Base-by-base conservation (phyloP, 2,113 vertebrate species). In the Athene cunicularia region DNA sequence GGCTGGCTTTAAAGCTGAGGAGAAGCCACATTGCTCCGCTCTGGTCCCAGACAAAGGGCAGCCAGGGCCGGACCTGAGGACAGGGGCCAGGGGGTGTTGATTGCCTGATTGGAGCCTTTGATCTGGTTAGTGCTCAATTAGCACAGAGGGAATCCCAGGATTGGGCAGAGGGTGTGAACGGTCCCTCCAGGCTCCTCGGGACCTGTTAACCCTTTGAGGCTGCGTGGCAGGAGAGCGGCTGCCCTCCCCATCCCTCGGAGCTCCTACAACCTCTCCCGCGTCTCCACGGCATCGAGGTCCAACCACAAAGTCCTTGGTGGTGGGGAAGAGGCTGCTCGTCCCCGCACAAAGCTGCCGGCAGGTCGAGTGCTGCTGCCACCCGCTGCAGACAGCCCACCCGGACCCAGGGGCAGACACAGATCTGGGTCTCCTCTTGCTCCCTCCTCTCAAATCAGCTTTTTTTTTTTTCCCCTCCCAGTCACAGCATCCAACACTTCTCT, bases 191-290 rank as follows among this genome's bases (percentile, higher is more conserved):
- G 71, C 79, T 23, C 80, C 74, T 18, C 7, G 1, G 41, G 62
- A 15, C 63, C 86, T 53, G 12, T 97, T 97, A 96, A 97, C 95
- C 96, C 97, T 86, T 96, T 79, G 67, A 27, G 37, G 84, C 37
- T 23, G 43, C 6, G 2, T 2, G 23, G 41, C 43, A 1, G 67
- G 17, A 19, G 41, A 53, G 67, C 39, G 5, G 72, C 79, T 14
- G 30, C 79, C 26, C 26, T 43, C 37, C 43, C 47, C 43, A 37
- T 53, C 43, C 49, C 50, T 11, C 53, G 2, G 70, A 22, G 71
- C 81, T 80, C 75, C 90, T 13, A 2, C 33, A 0, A 2, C 0
- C 55, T 70, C 43, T 60, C 27, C 72, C 33, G 4, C 43, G 2
- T 49, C 82, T 80, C 89, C 59, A 2, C 22, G 4, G 32, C 75